Evolutionary conservation across 1,140 invertebrate genomes (phyloP), one percentile per base, ranked within the genome.

Genomic region (Pseudomyrmex flavicornis): DNA sequence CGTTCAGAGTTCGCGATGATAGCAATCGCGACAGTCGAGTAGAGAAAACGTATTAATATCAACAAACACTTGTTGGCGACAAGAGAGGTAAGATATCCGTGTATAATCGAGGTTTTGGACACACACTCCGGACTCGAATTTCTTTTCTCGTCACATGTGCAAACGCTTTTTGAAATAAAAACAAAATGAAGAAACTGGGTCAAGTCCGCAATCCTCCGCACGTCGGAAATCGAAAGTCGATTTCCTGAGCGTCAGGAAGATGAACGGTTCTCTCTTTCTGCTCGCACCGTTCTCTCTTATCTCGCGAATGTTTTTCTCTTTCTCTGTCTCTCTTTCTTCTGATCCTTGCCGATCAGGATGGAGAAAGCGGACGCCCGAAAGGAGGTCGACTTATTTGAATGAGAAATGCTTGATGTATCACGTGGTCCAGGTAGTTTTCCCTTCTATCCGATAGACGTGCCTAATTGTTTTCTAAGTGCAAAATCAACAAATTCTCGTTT

Each of bases 151-250:
- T 7, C 12, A 58, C 65, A 44, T 56, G 54, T 50, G 66, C 10
- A 22, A 72, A 72, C 20, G 20, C 15, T 72, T 80, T 70, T 50
- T 54, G 46, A 35, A 70, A 80, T 59, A 26, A 46, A 48, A 50
- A 72, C 20, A 20, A 59, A 22, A 82, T 26, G 10, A 59, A 59
- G 54, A 85, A 85, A 84, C 63, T 66, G 17, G 20, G 79, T 82
- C 69, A 61, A 26, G 65, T 66, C 82, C 82, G 69, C 50, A 54
- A 76, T 73, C 44, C 74, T 56, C 26, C 22, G 58, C 44, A 62
- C 69, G 83, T 85, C 84, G 88, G 91, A 92, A 92, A 92, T 85
- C 88, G 92, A 92, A 92, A 92, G 92, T 92, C 86, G 83, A 90
- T 92, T 90, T 90, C 82, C 74, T 89, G 63, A 44, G 82, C 56